Evolutionary conservation across 1,140 invertebrate genomes (phyloP).

Genomic region (Heliconius melpomene): DNA sequence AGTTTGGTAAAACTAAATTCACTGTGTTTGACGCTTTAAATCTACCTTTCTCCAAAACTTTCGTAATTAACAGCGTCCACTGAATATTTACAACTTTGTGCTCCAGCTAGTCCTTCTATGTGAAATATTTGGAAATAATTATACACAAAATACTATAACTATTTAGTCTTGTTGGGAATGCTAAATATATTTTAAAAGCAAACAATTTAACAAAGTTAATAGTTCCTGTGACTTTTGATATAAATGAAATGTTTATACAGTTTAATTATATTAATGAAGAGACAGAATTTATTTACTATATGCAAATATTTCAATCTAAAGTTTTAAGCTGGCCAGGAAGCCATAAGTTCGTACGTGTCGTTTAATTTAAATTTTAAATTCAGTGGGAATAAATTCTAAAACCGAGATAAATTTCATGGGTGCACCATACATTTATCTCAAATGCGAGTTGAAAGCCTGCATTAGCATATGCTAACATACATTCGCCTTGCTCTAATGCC

Average conservation of each 20-base stretch:
- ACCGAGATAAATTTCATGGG: slow-evolving; percentile 28
- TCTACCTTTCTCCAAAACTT: slow-evolving; percentile 31
- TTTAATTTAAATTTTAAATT: slow-evolving; percentile 34
- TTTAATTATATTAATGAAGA: not conserved
- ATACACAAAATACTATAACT: not conserved
- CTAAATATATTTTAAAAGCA: not conserved
- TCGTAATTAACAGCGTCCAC: slow-evolving; percentile 35
- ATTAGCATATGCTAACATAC: slow-evolving; percentile 41
- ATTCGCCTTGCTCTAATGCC: slow-evolving; percentile 25
- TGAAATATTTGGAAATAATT: not conserved
- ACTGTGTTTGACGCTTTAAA: slow-evolving; percentile 36
- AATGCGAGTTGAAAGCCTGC: slow-evolving; percentile 32
- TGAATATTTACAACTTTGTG: slow-evolving; percentile 8
- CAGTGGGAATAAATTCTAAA: slow-evolving; percentile 28
- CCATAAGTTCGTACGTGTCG: not conserved
- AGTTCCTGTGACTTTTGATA: not conserved
- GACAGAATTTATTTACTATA: not conserved
- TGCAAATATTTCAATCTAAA: slow-evolving; percentile 4
- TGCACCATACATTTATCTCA: slow-evolving; percentile 32
- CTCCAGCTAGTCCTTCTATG: not conserved
- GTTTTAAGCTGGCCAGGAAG: not conserved
- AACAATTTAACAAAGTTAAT: not conserved
- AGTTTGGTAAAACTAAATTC: slow-evolving; percentile 20
- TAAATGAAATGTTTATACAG: not conserved
- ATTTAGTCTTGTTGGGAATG: not conserved